Evolutionary conservation across 2,888 invertebrate species (phyloP).

Genomic region (Syritta pipiens): DNA sequence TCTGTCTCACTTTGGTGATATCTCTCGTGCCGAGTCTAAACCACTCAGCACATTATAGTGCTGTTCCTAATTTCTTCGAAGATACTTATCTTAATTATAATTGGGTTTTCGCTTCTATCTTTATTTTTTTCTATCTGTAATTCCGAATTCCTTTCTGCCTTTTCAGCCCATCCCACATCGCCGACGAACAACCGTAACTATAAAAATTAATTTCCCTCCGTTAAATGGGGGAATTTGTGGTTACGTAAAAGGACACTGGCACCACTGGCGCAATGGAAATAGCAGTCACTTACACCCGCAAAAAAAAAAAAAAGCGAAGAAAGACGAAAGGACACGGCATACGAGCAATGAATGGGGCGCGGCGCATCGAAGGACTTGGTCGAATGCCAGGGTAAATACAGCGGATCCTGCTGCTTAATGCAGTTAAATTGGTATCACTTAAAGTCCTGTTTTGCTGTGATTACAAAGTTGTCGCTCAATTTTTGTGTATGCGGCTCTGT

Average conservation of each 20-base stretch:
- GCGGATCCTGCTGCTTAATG: conserved; percentile 58
- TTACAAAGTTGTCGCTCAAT: conserved; percentile 68
- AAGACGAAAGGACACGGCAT: background rate
- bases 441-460: conserved; percentile 68
- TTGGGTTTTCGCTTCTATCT: conserved; percentile 65
- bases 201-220: conserved; percentile 69
- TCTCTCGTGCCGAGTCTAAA: conserved; percentile 64
- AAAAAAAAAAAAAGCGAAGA: conserved; percentile 13
- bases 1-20: conserved; percentile 45
- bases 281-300: conserved; percentile 45
- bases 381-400: conserved; percentile 60
- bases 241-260: conserved; percentile 67
- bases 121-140: conserved; percentile 44
- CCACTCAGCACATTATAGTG: conserved; percentile 69
- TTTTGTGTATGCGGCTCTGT: conserved; percentile 18
- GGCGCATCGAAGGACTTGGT: conserved; percentile 41
- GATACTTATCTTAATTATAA: conserved; percentile 69
- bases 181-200: conserved; percentile 57
- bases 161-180: too few species aligned
- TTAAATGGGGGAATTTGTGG: conserved; percentile 66
- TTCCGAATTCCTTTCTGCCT: conserved; percentile 44
- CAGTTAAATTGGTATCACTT: conserved; percentile 67
- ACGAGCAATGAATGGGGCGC: conserved; percentile 14
- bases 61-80: conserved; percentile 67
- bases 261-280: conserved; percentile 50